These are phyloP conservation scores for Pituophis catenifer DNA, from an alignment of 2,113 vertebrate genomes.

Conservation along the genomic window DNA sequence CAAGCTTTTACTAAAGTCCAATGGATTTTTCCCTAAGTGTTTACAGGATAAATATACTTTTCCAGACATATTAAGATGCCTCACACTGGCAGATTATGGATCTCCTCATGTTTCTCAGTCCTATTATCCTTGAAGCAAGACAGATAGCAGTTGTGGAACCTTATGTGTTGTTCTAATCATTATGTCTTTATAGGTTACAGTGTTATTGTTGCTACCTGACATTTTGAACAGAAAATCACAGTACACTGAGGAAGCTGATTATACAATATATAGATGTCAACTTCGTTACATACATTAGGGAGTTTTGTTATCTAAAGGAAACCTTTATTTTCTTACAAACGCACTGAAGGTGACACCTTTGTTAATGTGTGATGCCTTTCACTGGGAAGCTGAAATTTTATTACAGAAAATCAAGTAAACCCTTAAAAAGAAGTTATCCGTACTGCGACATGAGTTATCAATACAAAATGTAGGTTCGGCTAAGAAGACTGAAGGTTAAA, in stretches of 20 bases:
- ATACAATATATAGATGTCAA: not conserved
- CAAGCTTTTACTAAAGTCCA: not conserved
- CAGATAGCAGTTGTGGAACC: not conserved
- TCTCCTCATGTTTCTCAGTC: not conserved
- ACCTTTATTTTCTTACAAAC: not conserved
- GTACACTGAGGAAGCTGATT: not conserved
- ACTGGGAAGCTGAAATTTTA: not conserved
- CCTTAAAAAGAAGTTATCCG: not conserved
- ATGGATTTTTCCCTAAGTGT: not conserved
- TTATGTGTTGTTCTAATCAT: not conserved
- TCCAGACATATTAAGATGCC: not conserved
- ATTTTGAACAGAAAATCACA: not conserved
- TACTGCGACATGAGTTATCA: not conserved
- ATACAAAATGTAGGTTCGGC: not conserved
- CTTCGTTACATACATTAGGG: not conserved
- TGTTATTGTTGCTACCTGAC: not conserved
- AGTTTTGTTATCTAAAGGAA: not conserved
- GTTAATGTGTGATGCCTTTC: rapidly evolving
- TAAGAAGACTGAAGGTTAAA: not conserved
- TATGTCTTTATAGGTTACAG: not conserved
- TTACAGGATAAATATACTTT: not conserved
- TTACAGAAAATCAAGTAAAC: not conserved
- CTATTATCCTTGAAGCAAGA: not conserved
- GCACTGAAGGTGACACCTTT: not conserved
- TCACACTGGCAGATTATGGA: not conserved